Percentiles rank a stretch among this genome's conserved stretches.
Evolutionary conservation across 2,888 invertebrate genomes (phyloP).

Genomic region (Drosophila diplacantha): DNA sequence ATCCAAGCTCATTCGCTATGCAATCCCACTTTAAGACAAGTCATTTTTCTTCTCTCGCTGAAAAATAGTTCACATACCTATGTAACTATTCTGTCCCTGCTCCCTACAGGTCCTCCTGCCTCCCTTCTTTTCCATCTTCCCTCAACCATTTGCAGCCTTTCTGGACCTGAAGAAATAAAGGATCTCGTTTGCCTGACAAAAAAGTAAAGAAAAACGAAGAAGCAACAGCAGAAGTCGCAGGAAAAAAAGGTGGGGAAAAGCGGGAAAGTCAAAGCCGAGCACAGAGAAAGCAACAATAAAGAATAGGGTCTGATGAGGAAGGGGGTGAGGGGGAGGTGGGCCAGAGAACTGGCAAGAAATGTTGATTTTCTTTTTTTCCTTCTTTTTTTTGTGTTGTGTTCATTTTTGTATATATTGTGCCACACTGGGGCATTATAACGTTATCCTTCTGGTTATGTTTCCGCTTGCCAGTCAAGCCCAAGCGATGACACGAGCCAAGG

Average conservation of each 20-base stretch:
- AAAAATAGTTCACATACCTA: slow-evolving; percentile 30
- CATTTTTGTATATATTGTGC: slow-evolving; percentile 53
- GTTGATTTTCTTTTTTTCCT: slow-evolving; percentile 47
- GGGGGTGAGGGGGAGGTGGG: background rate
- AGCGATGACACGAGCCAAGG: slow-evolving; percentile 36
- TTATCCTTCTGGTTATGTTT: slow-evolving; percentile 78
- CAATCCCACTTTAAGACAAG: slow-evolving; percentile 8
- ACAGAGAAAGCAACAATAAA: slow-evolving; percentile 45
- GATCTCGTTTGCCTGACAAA: slow-evolving; percentile 42
- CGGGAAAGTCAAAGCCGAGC: slow-evolving; percentile 35
- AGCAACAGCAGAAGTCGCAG: slow-evolving; percentile 25
- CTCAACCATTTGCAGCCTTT: slow-evolving; percentile 19
- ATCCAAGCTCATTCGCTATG: background rate
- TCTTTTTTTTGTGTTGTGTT: slow-evolving; percentile 32
- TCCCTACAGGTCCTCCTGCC: background rate
- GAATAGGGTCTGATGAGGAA: slow-evolving; percentile 6
- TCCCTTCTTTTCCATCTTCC: slow-evolving; percentile 5
- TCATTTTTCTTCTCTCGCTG: slow-evolving; percentile 10
- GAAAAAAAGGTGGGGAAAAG: slow-evolving; percentile 21
- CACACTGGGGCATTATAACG: slow-evolving; percentile 77
- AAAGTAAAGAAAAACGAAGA: slow-evolving; percentile 18
- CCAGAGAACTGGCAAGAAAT: slow-evolving; percentile 57
- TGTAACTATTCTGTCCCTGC: background rate
- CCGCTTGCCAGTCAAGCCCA: slow-evolving; percentile 73
- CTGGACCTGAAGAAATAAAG: slow-evolving; percentile 32